Percentiles rank a stretch among this genome's conserved stretches.
These are phyloP conservation scores for Hesperia comma DNA, from an alignment of 2,888 invertebrate species.

Conservation along the genomic window DNA sequence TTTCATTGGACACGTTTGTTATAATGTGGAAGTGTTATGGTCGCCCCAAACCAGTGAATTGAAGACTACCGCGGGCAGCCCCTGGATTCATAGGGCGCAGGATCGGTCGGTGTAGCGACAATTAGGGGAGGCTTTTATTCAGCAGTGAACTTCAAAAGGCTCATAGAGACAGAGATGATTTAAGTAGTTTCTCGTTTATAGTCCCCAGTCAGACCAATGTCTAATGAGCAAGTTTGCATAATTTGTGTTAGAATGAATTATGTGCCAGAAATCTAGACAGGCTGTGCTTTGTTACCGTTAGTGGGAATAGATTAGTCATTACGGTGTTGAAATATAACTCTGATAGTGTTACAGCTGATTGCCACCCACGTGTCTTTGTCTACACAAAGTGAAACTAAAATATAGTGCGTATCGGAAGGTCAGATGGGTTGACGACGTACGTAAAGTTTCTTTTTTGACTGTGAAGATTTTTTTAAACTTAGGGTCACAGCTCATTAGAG, in stretches of 20 bases:
- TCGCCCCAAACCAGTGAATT: no score
- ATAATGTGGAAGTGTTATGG: no score
- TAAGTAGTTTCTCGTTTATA: not conserved
- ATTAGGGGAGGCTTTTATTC: no score
- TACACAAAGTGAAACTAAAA: slow-evolving; percentile 6
- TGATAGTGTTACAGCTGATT: slow-evolving; percentile 17
- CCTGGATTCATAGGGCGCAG: no score
- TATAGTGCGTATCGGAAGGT: not conserved
- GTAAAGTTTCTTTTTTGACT: no score
- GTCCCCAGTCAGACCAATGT: not conserved
- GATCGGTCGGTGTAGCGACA: not conserved
- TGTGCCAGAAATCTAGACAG: slow-evolving; percentile 28
- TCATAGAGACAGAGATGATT: no score
- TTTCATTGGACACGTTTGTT: no score
- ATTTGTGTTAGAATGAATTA: slow-evolving; percentile 25
- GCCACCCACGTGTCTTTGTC: slow-evolving; percentile 17
- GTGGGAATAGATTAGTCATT: slow-evolving; percentile 32
- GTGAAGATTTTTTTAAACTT: no score
- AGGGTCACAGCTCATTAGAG: no score
- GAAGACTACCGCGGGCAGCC: no score
- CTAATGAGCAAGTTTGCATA: slow-evolving; percentile 24
- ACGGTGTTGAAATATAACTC: slow-evolving; percentile 24
- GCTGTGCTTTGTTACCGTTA: slow-evolving; percentile 28
- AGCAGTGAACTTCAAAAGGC: no score
- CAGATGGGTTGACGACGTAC: no score